Evolutionary conservation across 2,888 invertebrate genomes (phyloP), one percentile per base, ranked within the genome.

Genomic region (Eristalinus sepulchralis): DNA sequence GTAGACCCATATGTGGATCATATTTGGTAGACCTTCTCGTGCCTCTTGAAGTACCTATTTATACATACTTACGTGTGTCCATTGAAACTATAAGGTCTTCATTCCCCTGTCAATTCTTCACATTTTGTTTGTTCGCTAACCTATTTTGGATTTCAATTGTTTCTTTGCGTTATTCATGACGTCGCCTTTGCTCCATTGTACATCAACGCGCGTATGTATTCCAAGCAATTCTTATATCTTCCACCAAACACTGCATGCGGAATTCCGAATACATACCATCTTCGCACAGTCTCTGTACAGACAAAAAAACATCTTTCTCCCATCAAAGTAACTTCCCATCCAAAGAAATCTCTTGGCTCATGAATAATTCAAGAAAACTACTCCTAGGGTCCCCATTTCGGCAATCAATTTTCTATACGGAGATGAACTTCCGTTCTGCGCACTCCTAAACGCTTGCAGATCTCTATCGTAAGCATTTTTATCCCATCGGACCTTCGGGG

Each of bases 351-450:
- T 53, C 47, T 47, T 47, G n/a, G 17, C n/a, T 63, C 27, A 31
- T 66, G 27, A 75, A 66, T 57, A 64, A 75, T 75, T 75, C 36
- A 75, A 66, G 57, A 75, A 47, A 33, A 13, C 66, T 60, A 27
- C 47, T 22, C 27, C 13, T 31, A 60, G 17, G n/a, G 47, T 47
- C 39, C 31, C 24, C 10, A n/a, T 53, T 62, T 62, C 13, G 60
- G 20, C 53, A 53, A 68, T 53, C 53, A 68, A 62, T 68, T 68
- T 34, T 20, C n/a, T 67, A 76, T 60, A 9, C 60, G 53, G 76
- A 60, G 47, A 47, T 31, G 33, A 53, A 53, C 60, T 76, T 76
- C 76, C 76, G 76, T 47, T 47, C 17, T n/a, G 47, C 47, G 17
- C 47, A 47, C 17, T 47, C 47, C 47, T 17, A 47, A 47, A 17